A percentile compares a stretch with the other conserved stretches of the same genome.
Conservation (phyloP, 2,113 vertebrate genomes). For the Tautogolabrus adspersus region DNA sequence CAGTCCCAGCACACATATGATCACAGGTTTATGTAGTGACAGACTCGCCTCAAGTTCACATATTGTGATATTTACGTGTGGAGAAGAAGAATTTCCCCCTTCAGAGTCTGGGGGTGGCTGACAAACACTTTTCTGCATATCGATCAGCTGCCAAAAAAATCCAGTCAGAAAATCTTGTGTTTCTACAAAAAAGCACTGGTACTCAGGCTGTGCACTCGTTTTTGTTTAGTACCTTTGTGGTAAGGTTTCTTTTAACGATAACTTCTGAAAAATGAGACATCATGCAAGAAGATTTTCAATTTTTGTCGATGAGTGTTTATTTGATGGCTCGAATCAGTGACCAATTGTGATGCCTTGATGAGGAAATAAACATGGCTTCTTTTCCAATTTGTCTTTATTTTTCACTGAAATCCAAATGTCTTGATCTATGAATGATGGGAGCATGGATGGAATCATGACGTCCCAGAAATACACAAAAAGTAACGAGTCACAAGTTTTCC, state of each 20-base stretch:
- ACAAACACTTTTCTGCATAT: slow-evolving; percentile 23
- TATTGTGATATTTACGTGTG: slow-evolving; percentile 40
- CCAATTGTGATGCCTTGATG: slow-evolving; percentile 71
- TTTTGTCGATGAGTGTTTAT: slow-evolving; percentile 42
- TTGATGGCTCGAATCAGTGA: slow-evolving; percentile 56
- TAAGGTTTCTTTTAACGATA: slow-evolving; percentile 33
- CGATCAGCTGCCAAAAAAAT: slow-evolving; percentile 27
- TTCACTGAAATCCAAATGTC: background rate
- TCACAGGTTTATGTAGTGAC: slow-evolving; percentile 32
- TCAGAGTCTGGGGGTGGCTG: background rate
- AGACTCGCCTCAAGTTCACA: slow-evolving; percentile 43
- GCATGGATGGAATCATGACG: too few relatives aligned
- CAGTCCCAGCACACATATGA: slow-evolving; percentile 29
- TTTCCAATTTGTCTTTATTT: slow-evolving; percentile 52
- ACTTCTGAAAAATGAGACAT: slow-evolving; percentile 26
- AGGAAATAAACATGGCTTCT: slow-evolving; percentile 79
- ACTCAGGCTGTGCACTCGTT: slow-evolving; percentile 48
- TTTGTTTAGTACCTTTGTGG: slow-evolving; percentile 31
- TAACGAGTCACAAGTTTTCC: too few relatives aligned
- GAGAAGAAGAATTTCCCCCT: slow-evolving; percentile 14
- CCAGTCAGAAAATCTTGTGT: slow-evolving; percentile 12
- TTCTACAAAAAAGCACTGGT: slow-evolving; percentile 37
- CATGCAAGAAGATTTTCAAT: slow-evolving; percentile 35
- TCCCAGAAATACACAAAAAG: too few relatives aligned
- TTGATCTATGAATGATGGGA: too few relatives aligned